These are phyloP conservation scores for Parotocinclus haroldoi DNA, from an alignment of 2,797 vertebrate species.

Conservation along the genomic window DNA sequence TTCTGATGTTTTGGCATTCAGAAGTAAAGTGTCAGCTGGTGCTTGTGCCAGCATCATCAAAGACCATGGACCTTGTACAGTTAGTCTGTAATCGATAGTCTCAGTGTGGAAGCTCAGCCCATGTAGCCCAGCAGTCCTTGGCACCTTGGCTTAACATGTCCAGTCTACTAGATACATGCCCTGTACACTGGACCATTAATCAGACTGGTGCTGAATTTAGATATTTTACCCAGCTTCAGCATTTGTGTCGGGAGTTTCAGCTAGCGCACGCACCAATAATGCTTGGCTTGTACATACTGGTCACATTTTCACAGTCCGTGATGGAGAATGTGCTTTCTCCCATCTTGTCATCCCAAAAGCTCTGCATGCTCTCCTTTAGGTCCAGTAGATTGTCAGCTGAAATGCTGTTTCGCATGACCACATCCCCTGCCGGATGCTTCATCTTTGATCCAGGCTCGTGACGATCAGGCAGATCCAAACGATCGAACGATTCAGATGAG, in stretches of 20 bases:
- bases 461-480: constrained; percentile 82
- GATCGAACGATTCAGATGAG: constrained; percentile 94
- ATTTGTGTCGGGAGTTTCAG: neutral
- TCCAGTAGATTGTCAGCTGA: constrained; percentile 86
- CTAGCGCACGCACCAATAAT: constrained; percentile 19
- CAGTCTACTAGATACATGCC: too few relatives aligned
- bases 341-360: constrained; percentile 72
- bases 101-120: too few relatives aligned
- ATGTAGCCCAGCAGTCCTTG: too few relatives aligned
- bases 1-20: too few relatives aligned
- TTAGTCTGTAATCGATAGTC: too few relatives aligned
- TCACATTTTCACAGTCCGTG: constrained; percentile 74
- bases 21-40: neutral
- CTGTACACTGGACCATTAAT: too few relatives aligned
- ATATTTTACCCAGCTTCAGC: too few relatives aligned
- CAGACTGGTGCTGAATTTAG: too few relatives aligned
- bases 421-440: constrained; percentile 50
- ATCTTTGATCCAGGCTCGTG: constrained; percentile 46
- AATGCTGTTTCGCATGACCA: constrained; percentile 76
- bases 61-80: neutral
- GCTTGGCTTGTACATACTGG: constrained; percentile 71
- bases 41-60: neutral
- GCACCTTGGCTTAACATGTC: too few relatives aligned
- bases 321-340: constrained; percentile 80
- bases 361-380: constrained; percentile 58